Base-by-base conservation (phyloP, 2,888 invertebrate genomes). In the Drosophila ustulata region DNA sequence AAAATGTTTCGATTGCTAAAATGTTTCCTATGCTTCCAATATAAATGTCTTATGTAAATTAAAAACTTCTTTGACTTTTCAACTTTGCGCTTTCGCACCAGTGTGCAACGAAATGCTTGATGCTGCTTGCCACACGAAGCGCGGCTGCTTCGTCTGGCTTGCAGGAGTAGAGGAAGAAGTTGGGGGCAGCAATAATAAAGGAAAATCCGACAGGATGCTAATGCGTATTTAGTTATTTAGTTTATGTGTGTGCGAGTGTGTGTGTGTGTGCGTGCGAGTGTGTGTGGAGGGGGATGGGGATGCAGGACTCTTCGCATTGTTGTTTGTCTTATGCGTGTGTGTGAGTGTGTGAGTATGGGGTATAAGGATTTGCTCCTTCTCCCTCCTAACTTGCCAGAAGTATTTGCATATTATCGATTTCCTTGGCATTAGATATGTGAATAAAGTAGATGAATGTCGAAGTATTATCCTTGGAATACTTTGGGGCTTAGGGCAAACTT, bases 381-480 rank as follows among this genome's bases (percentile, higher is more conserved):
- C 55, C 13, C 9, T 32, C 32, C 43, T 8, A 11, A 55, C 32
- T 65, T 55, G 49, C 46, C 32, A 0, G 7, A 34, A 56, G 73
- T 82, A 86, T 86, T 86, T 86, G 86, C 86, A 86, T 86, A 86
- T 88, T 86, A 86, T 86, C 75, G 86, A 86, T 86, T 88, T 80
- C 66, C 43, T 52, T 50, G 30, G 26, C 37, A 49, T 69, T 50
- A 32, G 47, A 59, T 45, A 45, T 30, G 25, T 11, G 49, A 26
- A 45, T 56, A 43, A 49, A 63, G 26, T 56, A 25, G 30, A 39
- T 26, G 28, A 18, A 26, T 47, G 26, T n/a, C 37, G 7, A 18
- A 41, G 23, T 34, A 37, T 32, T 59, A n/a, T 32, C 41, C 26
- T 50, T 51, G 26, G 26, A 45, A 28, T 28, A 52, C 52, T 52